Base-by-base conservation (phyloP, 2,888 invertebrate species). In the Cantharis nigra region DNA sequence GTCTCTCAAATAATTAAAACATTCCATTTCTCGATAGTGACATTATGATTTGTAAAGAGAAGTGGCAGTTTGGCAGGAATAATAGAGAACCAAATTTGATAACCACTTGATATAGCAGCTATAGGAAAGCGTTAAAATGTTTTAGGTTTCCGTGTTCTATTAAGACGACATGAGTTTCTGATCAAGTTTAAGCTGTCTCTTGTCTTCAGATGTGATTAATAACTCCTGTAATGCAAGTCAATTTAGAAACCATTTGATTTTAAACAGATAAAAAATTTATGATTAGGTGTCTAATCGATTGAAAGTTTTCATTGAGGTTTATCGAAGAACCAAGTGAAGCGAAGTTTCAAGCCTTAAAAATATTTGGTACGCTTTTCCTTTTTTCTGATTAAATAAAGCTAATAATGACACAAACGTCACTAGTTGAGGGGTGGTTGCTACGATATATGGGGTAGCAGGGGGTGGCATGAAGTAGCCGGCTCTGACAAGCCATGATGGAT, bases 401-500 rank as follows among this genome's bases (percentile, higher is more conserved):
- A 78, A 78, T 79, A 79, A 78, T 78, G 78, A 79, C 76, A 75
- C 72, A 78, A 78, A 81, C 80, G 81, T 79, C 80, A 81, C 78
- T 83, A 83, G 84, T 83, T 83, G 84, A 82, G 81, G 81, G 85
- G 83, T 85, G 83, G 85, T 83, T 83, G 83, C 84, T 85, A 86
- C 86, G 85, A 85, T 85, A 87, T 84, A 86, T 83, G 84, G 87
- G 86, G 84, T 85, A 85, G 84, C 85, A 87, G 84, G 84, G 84
- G 85, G 85, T 83, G 85, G 85, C 88, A 87, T 87, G 86, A 77
- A 84, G 85, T 85, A 84, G 87, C 88, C 89, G 90, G 90, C 89
- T 90, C 90, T 88, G 91, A 88, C 84, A 86, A 85, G 85, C 85
- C 83, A 86, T 88, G 89, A 86, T 88, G 90, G 91, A 91, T 88